Conservation (phyloP, 1,140 invertebrate species). For the Drosophila dunni region DNA sequence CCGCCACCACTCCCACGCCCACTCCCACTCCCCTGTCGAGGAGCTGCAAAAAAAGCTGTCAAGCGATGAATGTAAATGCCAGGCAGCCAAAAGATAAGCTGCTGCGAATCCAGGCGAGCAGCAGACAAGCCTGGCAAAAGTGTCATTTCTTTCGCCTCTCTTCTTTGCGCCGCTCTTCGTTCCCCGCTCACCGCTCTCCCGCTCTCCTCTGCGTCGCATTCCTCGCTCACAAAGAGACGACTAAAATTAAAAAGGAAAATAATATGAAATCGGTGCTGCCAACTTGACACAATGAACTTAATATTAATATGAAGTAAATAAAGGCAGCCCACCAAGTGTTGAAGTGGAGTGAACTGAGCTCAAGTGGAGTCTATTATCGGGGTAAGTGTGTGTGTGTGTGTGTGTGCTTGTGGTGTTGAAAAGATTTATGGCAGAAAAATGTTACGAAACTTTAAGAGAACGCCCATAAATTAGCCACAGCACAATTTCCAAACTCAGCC, state of each 20-base stretch:
- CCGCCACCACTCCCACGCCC: neutral
- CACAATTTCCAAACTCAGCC: conserved; percentile 27
- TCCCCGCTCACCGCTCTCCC: too few species aligned
- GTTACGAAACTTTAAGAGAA: conserved; percentile 72
- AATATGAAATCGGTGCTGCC: conserved; percentile 77
- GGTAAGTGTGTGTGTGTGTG: conserved; percentile 36
- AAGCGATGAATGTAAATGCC: conserved; percentile 81
- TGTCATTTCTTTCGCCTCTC: conserved; percentile 37
- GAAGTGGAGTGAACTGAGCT: conserved; percentile 59
- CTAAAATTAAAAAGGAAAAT: conserved; percentile 71
- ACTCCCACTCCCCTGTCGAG: neutral
- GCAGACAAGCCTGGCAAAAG: conserved; percentile 52
- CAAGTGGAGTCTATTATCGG: conserved; percentile 39
- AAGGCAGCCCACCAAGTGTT: conserved; percentile 62
- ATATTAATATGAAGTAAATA: conserved; percentile 81
- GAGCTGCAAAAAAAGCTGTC: conserved; percentile 68
- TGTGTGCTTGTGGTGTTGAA: conserved; percentile 58
- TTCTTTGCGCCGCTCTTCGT: neutral
- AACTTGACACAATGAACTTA: conserved; percentile 81
- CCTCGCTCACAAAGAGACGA: conserved; percentile 24
- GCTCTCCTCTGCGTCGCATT: too few species aligned
- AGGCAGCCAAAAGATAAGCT: conserved; percentile 77
- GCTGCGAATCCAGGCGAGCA: conserved; percentile 47
- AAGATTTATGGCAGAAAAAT: conserved; percentile 74
- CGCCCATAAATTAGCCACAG: conserved; percentile 69